Percentiles rank a stretch among this genome's conserved stretches.
These are phyloP conservation scores for Cosmia pyralina DNA, from an alignment of 2,888 invertebrate species.

Conservation along the genomic window DNA sequence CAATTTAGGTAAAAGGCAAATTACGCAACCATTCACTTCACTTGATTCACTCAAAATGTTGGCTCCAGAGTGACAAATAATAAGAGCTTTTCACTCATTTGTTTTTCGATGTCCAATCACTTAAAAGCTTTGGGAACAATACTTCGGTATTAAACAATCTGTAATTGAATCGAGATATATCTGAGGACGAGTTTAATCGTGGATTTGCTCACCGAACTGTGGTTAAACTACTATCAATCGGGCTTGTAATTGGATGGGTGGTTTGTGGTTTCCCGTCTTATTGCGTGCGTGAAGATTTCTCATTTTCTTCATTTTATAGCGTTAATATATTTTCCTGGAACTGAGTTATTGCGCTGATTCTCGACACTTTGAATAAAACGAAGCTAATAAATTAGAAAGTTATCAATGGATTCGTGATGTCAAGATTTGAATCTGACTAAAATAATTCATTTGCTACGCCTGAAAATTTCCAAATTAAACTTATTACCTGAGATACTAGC, in stretches of 20 bases:
- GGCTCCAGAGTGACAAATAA: constrained; percentile 58
- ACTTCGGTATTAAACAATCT: constrained; percentile 61
- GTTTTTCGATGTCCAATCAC: constrained; percentile 65
- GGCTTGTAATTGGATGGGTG: constrained; percentile 45
- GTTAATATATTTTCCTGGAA: not conserved
- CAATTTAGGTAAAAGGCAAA: constrained; percentile 63
- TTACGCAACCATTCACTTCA: constrained; percentile 40
- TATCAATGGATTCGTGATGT: constrained; percentile 36
- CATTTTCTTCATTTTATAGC: not conserved
- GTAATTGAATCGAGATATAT: constrained; percentile 48
- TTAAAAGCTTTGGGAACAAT: constrained; percentile 61
- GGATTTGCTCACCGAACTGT: constrained; percentile 49
- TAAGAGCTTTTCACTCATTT: constrained; percentile 59
- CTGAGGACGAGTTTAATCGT: constrained; percentile 37
- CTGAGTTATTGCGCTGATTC: not conserved
- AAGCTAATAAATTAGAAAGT: constrained; percentile 9
- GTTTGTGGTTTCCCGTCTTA: constrained; percentile 22
- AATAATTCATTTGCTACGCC: constrained; percentile 29
- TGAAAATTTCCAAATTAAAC: constrained; percentile 30
- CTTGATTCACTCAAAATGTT: constrained; percentile 56
- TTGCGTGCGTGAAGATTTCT: not conserved
- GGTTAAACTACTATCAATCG: constrained; percentile 45
- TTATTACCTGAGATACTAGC: constrained; percentile 40
- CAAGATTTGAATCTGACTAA: constrained; percentile 27
- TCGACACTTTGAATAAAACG: constrained; percentile 8